Percentiles rank a stretch among this genome's conserved stretches.
These are phyloP conservation scores for Neofelis nebulosa DNA, from an alignment of 2,113 vertebrate genomes.

Conservation along the genomic window DNA sequence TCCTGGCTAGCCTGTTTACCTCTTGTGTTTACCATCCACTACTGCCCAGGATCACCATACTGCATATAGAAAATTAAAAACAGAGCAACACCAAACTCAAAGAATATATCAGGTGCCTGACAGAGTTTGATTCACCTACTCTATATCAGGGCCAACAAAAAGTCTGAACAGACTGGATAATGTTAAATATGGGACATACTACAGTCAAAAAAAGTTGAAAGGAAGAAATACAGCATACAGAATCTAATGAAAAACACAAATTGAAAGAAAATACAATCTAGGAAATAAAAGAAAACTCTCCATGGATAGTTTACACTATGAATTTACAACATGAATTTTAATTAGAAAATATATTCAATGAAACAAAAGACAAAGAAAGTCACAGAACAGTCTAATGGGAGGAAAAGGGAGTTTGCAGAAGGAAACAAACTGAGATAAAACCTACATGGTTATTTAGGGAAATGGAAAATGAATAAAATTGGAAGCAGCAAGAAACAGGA, in stretches of 20 bases:
- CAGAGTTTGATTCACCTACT: background rate
- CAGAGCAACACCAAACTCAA: background rate
- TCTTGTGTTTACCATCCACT: background rate
- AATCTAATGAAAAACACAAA: background rate
- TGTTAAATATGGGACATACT: background rate
- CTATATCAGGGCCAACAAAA: background rate
- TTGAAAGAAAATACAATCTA: background rate
- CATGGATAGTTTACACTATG: background rate
- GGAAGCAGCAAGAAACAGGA: background rate
- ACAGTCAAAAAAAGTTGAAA: background rate
- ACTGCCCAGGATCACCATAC: background rate
- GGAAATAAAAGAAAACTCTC: background rate
- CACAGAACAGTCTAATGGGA: background rate
- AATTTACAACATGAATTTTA: background rate
- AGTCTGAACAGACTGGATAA: background rate
- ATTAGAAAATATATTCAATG: background rate
- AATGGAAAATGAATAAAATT: background rate
- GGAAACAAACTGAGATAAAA: slow-evolving; percentile 1
- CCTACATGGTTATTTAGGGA: background rate
- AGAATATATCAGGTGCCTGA: background rate
- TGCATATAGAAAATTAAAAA: background rate
- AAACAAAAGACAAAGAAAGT: background rate
- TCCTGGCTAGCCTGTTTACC: background rate
- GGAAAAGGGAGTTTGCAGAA: background rate
- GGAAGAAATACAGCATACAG: background rate